These are phyloP conservation scores for Porites lobata DNA, from an alignment of 92 coral and sea anemone species.

Conservation along the genomic window DNA sequence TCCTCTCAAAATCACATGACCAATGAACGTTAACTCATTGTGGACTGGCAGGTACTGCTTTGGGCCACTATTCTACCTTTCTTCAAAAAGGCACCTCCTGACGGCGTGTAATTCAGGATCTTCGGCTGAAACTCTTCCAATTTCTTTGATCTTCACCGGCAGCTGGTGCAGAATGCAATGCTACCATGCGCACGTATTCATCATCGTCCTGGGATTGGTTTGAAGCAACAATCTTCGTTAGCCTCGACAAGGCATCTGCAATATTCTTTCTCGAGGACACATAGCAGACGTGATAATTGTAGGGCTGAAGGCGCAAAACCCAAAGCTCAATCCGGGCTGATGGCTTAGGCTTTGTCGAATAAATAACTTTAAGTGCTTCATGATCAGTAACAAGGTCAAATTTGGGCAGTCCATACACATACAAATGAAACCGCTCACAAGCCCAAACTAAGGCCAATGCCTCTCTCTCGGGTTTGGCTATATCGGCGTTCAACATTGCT, in stretches of 20 bases:
- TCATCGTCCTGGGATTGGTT: constrained; percentile 40
- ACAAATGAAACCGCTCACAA: constrained; percentile 64
- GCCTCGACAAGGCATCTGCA: constrained; percentile 54
- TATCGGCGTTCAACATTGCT: constrained; percentile 52
- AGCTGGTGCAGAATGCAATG: constrained; percentile 56
- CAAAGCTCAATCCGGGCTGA: constrained; percentile 60
- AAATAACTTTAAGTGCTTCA: constrained; percentile 48
- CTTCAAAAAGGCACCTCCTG: constrained; percentile 38
- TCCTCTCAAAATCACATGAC: constrained; percentile 62
- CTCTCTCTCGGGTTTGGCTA: constrained; percentile 64
- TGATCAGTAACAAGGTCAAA: no score
- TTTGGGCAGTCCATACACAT: constrained; percentile 31
- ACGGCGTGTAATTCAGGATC: constrained; percentile 42
- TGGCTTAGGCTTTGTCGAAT: constrained; percentile 51
- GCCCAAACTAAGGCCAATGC: constrained; percentile 63
- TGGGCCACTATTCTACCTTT: constrained; percentile 43
- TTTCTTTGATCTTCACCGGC: constrained; percentile 58
- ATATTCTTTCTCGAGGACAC: constrained; percentile 47
- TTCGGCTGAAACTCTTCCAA: constrained; percentile 29
- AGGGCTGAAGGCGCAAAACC: constrained; percentile 53
- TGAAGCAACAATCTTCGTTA: constrained; percentile 40
- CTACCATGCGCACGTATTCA: constrained; percentile 50
- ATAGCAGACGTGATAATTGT: constrained; percentile 21
- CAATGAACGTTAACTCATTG: constrained; percentile 60
- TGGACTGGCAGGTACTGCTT: constrained; percentile 47